Evolutionary conservation across 2,113 vertebrate species (phyloP).

Genomic region (Bufo bufo): DNA sequence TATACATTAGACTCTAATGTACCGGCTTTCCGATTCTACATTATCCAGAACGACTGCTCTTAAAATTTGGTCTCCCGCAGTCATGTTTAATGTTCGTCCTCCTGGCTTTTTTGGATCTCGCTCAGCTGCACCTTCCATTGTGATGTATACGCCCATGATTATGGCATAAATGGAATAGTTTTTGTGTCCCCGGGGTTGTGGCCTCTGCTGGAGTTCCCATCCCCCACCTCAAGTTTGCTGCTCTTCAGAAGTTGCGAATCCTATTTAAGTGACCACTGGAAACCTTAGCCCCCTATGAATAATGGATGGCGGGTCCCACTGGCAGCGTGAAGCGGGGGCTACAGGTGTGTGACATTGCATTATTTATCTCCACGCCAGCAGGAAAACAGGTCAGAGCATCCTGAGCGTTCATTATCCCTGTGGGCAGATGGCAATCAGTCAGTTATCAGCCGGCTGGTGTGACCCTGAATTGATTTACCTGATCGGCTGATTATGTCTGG

Average conservation of each 20-base stretch:
- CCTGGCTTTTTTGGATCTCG: background rate
- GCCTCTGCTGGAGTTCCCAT: background rate
- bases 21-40: background rate
- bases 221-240: too few species aligned
- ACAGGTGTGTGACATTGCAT: slow-evolving; percentile 9
- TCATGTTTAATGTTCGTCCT: background rate
- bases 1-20: background rate
- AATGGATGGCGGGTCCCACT: slow-evolving; percentile 17
- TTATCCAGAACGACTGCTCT: background rate
- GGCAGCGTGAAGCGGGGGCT: slow-evolving; percentile 2
- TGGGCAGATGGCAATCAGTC: background rate
- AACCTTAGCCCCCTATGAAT: slow-evolving; percentile 42
- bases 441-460: too few species aligned
- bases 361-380: slow-evolving; percentile 51
- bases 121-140: background rate
- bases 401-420: background rate
- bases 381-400: slow-evolving; percentile 35
- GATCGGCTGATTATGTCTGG: background rate
- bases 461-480: background rate
- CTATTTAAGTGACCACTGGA: slow-evolving; percentile 35
- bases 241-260: background rate
- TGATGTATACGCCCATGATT: background rate
- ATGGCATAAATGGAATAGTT: background rate
- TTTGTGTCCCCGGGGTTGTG: background rate
- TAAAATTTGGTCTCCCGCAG: too few species aligned